These are phyloP conservation scores for Lasioglossum malachurum DNA, from an alignment of 2,888 invertebrate species.

Conservation along the genomic window DNA sequence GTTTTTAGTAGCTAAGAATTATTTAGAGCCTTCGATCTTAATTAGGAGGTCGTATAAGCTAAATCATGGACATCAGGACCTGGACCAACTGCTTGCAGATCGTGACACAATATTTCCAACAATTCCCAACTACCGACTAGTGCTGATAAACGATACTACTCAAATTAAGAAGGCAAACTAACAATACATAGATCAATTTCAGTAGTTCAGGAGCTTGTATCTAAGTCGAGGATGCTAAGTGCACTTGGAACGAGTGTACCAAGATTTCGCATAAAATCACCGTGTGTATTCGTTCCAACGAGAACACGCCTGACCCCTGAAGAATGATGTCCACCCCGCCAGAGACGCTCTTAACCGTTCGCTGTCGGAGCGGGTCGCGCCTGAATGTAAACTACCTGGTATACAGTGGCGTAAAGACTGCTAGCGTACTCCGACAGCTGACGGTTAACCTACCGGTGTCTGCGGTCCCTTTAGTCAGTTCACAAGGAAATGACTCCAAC, in stretches of 20 bases:
- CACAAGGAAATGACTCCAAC: not conserved
- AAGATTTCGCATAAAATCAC: not conserved
- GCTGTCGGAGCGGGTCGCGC: not conserved
- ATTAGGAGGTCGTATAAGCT: not conserved
- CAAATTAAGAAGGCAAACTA: not conserved
- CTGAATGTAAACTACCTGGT: not conserved
- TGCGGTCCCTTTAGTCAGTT: conserved; percentile 1
- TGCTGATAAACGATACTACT: not conserved
- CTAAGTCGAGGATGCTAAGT: not conserved
- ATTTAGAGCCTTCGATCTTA: not conserved
- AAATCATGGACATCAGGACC: not conserved
- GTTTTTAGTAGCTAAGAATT: not conserved
- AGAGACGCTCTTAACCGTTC: not conserved
- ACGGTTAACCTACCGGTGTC: not conserved
- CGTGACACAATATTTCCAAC: not conserved
- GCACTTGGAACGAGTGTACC: not conserved
- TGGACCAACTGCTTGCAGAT: not conserved
- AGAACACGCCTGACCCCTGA: not conserved
- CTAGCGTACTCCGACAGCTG: not conserved
- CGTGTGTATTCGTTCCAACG: not conserved
- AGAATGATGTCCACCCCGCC: not conserved
- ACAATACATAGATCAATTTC: not conserved
- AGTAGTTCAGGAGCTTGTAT: not conserved
- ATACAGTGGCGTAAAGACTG: not conserved
- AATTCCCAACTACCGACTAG: not conserved